Conservation (phyloP, 2,888 invertebrate species). For the Eristalis intricaria region DNA sequence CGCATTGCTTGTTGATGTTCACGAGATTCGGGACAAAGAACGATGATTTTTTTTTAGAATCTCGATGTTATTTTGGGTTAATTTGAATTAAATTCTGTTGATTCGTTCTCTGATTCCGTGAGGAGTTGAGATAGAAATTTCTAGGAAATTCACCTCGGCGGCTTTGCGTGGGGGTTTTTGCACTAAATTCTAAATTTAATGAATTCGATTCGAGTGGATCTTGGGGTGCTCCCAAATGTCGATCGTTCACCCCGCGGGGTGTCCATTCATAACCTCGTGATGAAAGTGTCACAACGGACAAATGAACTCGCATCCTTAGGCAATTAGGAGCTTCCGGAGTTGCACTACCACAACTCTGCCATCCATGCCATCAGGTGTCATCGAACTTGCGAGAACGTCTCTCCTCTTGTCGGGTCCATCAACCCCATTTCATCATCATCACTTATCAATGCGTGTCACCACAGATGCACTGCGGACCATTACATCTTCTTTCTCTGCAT, state of each 20-base stretch:
- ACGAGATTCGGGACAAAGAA: background rate
- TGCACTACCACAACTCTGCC: background rate
- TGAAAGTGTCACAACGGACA: too few relatives aligned
- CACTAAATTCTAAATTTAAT: background rate
- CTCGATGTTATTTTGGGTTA: background rate
- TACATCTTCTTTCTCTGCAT: background rate
- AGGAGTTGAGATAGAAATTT: background rate
- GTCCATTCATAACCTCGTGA: too few relatives aligned
- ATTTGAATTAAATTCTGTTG: background rate
- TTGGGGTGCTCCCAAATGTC: too few relatives aligned
- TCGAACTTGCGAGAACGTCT: background rate
- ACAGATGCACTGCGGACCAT: background rate
- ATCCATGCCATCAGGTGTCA: background rate
- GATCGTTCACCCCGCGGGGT: too few relatives aligned
- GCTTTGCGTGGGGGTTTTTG: background rate
- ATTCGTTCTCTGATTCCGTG: background rate
- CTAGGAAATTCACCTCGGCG: background rate
- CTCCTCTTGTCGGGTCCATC: background rate
- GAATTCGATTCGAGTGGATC: background rate
- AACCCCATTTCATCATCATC: background rate
- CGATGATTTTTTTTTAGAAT: background rate
- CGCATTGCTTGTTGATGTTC: background rate
- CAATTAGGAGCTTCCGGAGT: background rate
- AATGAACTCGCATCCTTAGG: background rate
- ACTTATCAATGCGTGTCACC: conserved; percentile 1